Evolutionary conservation across 2,888 invertebrate species (phyloP).

Genomic region (Eubasilissa splendida): DNA sequence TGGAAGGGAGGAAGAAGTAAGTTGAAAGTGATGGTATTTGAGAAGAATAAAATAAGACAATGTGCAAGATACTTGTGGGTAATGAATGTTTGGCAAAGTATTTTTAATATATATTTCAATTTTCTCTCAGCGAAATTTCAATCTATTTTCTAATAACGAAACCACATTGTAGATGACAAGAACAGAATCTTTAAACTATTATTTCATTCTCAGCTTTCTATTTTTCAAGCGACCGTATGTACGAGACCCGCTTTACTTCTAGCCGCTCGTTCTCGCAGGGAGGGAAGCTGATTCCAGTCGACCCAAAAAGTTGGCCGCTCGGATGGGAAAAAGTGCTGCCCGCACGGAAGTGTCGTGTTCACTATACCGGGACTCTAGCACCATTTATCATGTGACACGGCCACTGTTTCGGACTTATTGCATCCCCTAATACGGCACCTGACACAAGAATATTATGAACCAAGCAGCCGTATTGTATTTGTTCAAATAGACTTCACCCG

Average conservation of each 20-base stretch:
- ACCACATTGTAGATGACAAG: no score
- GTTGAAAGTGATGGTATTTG: no score
- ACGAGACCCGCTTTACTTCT: background rate
- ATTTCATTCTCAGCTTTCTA: no score
- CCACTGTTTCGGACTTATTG: background rate
- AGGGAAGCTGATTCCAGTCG: constrained; percentile 5
- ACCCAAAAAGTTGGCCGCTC: constrained; percentile 19
- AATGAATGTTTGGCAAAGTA: background rate
- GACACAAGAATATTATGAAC: background rate
- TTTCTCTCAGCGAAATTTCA: no score
- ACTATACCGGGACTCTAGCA: background rate
- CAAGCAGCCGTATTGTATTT: no score
- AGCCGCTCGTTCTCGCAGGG: constrained; percentile 1
- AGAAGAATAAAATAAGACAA: background rate
- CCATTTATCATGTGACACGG: constrained; percentile 20
- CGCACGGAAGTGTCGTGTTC: background rate
- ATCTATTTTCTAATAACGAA: no score
- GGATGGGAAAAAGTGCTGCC: constrained; percentile 13
- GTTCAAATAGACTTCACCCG: no score
- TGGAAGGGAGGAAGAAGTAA: no score
- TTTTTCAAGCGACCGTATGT: background rate
- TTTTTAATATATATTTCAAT: background rate
- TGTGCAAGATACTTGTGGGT: background rate
- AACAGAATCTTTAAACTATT: no score
- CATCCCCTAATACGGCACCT: background rate